Evolutionary conservation across 2,113 vertebrate genomes (phyloP), one percentile per base, ranked within the genome.

Genomic region (Pavo muticus): DNA sequence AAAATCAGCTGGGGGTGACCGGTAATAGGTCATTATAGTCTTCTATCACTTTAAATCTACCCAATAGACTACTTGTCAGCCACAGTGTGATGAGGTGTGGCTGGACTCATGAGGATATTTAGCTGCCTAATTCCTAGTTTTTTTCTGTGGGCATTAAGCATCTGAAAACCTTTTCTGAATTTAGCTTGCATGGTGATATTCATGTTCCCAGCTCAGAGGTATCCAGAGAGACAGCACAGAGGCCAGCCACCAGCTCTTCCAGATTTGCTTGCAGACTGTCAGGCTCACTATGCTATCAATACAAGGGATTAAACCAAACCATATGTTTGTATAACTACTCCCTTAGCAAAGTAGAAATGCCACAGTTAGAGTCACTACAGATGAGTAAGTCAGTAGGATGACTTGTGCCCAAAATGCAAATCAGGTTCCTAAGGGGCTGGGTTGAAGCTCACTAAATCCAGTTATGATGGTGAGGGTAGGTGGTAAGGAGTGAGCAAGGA

Each of bases 21-120:
- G 47, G 30, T 88, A 83, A 74, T 77, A 82, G 56, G 52, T 90
- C 65, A 54, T 94, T 86, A 95, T 44, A 65, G 29, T 10, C 91
- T 95, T 90, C 75, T 64, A 37, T 91, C 79, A 61, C 16, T 65
- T 90, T 93, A 84, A 94, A 93, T 93, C 91, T 81, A 54, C 20
- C 29, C 42, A 76, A 86, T 88, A 73, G 82, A 30, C 21, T 74
- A 60, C 90, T 94, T 91, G 48, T 91, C 93, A 95, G 35, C 30
- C 35, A 37, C 88, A 78, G 52, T 65, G 72, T 93, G 91, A 91
- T 81, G 82, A 88, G 27, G 14, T 92, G 65, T 78, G 40, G 52
- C 50, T 76, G 90, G 65, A 45, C n/a, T 84, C 61, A 25, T 18
- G 50, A 56, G 44, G 39, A 40, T 92, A 42, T 77, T 93, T 93